Evolutionary conservation across 2,797 vertebrate genomes (phyloP).

Genomic region (Sebastiscus tertius): DNA sequence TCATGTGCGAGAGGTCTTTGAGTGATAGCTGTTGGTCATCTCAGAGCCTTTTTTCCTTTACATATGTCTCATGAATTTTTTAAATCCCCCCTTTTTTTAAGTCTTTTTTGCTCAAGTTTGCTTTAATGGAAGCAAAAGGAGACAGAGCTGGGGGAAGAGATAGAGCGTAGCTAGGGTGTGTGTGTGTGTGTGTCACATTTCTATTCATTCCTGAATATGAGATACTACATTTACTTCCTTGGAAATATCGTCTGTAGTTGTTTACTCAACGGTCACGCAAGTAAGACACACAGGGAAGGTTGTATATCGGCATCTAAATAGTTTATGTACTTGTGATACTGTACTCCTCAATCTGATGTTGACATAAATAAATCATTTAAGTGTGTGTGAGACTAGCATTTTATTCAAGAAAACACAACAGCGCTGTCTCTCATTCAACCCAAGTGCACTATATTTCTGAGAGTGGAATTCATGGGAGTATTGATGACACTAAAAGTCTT

Average conservation of each 20-base stretch:
- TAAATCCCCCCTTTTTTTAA: slow-evolving; percentile 21
- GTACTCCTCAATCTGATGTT: slow-evolving; percentile 51
- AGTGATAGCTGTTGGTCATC: slow-evolving; percentile 73
- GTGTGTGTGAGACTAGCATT: slow-evolving; percentile 38
- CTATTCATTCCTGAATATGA: slow-evolving; percentile 7
- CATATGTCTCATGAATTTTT: slow-evolving; percentile 79
- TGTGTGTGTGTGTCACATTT: slow-evolving; percentile 13
- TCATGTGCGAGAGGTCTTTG: slow-evolving; percentile 56
- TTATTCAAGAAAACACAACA: slow-evolving; percentile 17
- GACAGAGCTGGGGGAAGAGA: slow-evolving; percentile 11
- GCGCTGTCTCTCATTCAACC: slow-evolving; percentile 11
- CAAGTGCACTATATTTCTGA: slow-evolving; percentile 29
- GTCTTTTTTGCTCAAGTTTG: slow-evolving; percentile 55
- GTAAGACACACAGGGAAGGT: slow-evolving; percentile 50
- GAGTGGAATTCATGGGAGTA: slow-evolving; percentile 31
- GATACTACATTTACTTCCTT: slow-evolving; percentile 30
- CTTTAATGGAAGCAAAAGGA: slow-evolving; percentile 59
- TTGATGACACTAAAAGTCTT: slow-evolving; percentile 43
- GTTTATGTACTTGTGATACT: slow-evolving; percentile 68
- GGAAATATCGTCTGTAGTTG: slow-evolving; percentile 27
- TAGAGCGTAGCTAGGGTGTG: not conserved
- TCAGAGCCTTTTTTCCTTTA: slow-evolving; percentile 56
- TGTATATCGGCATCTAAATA: slow-evolving; percentile 71
- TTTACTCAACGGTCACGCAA: slow-evolving; percentile 51
- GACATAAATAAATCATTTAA: slow-evolving; percentile 69